Conservation (phyloP, 2,113 vertebrate genomes). For the Gasterosteus nipponicus region DNA sequence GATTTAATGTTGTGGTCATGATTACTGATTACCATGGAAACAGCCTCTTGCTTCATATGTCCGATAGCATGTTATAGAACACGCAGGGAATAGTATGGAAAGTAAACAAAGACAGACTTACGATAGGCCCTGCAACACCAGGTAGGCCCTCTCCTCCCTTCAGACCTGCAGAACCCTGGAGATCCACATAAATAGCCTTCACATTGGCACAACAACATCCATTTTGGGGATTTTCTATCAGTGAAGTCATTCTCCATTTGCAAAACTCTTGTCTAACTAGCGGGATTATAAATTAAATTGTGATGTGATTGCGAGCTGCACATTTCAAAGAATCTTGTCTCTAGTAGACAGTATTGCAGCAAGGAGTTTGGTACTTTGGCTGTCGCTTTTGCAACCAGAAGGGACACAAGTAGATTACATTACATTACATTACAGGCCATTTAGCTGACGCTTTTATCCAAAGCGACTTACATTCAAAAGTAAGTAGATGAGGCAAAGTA, state of each 20-base stretch:
- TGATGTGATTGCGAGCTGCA: constrained; percentile 1
- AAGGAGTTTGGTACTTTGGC: no score
- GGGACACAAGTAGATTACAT: neutral
- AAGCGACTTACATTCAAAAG: no score
- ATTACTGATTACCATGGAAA: constrained; percentile 72
- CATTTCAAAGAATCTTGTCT: constrained; percentile 3
- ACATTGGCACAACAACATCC: constrained; percentile 4
- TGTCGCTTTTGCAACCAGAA: no score
- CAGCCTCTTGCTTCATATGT: constrained; percentile 51
- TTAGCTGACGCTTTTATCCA: no score
- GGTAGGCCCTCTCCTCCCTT: constrained; percentile 90
- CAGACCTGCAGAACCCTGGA: constrained; percentile 87
- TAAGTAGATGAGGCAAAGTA: neutral
- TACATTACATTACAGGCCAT: no score
- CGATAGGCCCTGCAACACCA: constrained; percentile 82
- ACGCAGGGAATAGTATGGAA: constrained; percentile 11
- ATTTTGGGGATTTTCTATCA: neutral
- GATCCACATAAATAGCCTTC: neutral
- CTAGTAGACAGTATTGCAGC: neutral
- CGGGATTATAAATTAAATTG: neutral
- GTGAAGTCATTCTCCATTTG: neutral
- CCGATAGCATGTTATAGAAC: constrained; percentile 27
- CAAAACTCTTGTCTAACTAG: neutral
- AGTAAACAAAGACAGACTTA: constrained; percentile 77
- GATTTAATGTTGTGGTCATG: constrained; percentile 53